Evolutionary conservation across 2,113 vertebrate species (phyloP).

Genomic region (Pithys albifrons): DNA sequence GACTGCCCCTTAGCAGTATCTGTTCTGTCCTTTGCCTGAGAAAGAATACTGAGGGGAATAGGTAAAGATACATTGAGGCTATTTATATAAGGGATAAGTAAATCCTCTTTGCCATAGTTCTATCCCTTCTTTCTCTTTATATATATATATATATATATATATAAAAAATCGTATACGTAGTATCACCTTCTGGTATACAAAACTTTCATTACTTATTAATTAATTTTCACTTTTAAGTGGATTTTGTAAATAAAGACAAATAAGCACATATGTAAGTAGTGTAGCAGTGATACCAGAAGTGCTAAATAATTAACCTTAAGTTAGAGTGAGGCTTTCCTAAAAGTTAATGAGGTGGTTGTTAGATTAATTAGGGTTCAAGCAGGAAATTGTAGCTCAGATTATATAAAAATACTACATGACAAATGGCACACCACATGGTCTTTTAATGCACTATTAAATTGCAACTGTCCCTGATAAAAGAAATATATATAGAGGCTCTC

Average conservation of each 20-base stretch:
- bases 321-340: conserved; percentile 75
- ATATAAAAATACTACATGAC: conserved; percentile 84
- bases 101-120: neutral
- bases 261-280: neutral
- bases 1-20: neutral
- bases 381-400: conserved; percentile 73
- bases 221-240: neutral
- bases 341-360: conserved; percentile 87
- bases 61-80: neutral
- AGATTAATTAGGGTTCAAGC: conserved; percentile 86
- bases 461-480: conserved; percentile 79
- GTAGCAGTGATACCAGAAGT: conserved; percentile 1
- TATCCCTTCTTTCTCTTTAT: neutral
- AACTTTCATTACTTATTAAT: neutral
- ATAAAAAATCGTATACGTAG: neutral
- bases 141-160: neutral
- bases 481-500: conserved; percentile 84
- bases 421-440: conserved; percentile 85
- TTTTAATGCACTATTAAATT: conserved; percentile 91
- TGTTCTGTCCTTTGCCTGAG: neutral
- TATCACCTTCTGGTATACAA: neutral
- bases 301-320: conserved; percentile 86
- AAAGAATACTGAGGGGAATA: neutral
- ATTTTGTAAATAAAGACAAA: conserved; percentile 20
- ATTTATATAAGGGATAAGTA: neutral